Conservation (phyloP, 1,140 invertebrate genomes). For the Drosophila willistoni region DNA sequence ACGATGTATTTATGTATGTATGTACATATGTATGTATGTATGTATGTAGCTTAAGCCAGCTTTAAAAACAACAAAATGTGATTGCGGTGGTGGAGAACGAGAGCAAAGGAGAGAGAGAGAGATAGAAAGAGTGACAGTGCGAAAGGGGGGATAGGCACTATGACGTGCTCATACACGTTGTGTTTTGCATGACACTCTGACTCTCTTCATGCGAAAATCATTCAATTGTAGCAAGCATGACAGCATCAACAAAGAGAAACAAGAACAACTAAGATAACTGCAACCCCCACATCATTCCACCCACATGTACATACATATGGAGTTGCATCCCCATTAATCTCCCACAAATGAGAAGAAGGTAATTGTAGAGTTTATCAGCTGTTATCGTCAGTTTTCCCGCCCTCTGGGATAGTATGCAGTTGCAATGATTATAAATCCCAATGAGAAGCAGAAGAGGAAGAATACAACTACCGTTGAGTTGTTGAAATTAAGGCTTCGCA, state of each 20-base stretch:
- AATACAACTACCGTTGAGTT: conserved; percentile 57
- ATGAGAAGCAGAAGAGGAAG: conserved; percentile 42
- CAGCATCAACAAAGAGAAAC: not conserved
- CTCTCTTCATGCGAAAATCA: conserved; percentile 6
- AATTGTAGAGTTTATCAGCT: conserved; percentile 69
- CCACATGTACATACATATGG: not conserved
- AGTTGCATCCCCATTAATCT: conserved; percentile 31
- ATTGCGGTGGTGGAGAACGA: not conserved
- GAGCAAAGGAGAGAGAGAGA: not conserved
- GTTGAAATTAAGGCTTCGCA: conserved; percentile 36
- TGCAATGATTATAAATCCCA: conserved; percentile 56
- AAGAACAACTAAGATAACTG: not conserved
- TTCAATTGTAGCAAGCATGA: conserved; percentile 11
- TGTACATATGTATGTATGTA: too few species aligned
- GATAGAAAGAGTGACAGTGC: not conserved
- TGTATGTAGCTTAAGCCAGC: conserved; percentile 11
- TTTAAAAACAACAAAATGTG: conserved; percentile 4
- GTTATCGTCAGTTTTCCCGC: conserved; percentile 57
- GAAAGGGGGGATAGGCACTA: not conserved
- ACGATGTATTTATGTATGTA: too few species aligned
- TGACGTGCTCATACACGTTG: conserved; percentile 10
- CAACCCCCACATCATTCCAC: not conserved
- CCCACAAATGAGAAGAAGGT: conserved; percentile 62
- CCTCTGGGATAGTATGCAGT: conserved; percentile 51
- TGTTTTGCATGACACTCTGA: conserved; percentile 6